Evolutionary conservation across 2,888 invertebrate genomes (phyloP).

Genomic region (Sthenelais limicola): DNA sequence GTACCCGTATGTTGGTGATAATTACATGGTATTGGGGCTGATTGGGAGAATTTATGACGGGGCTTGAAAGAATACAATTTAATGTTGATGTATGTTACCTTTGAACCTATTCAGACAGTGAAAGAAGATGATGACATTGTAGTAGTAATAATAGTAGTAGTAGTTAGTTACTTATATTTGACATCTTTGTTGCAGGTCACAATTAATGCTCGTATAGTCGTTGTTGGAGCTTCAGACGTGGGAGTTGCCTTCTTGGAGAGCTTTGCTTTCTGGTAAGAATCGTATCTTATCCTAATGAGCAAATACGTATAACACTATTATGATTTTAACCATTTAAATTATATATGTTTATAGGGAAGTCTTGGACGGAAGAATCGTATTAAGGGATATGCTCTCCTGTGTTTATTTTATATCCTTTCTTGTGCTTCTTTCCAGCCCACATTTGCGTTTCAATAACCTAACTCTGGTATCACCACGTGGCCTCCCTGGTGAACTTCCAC

Average conservation of each 20-base stretch:
- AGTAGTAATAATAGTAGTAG: too few species aligned
- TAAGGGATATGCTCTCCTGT: not conserved
- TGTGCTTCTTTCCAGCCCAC: constrained; percentile 71
- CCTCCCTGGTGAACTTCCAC: constrained; percentile 72
- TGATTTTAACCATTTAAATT: not conserved
- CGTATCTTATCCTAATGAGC: not conserved
- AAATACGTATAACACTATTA: not conserved
- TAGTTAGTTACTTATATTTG: too few species aligned
- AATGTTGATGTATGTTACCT: too few species aligned
- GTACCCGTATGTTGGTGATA: too few species aligned
- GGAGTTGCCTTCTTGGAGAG: constrained; percentile 70
- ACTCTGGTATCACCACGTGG: constrained; percentile 81
- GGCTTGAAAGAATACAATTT: too few species aligned
- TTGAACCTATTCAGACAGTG: too few species aligned
- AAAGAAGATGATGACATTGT: too few species aligned
- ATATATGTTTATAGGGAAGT: not conserved
- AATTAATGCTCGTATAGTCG: constrained; percentile 72
- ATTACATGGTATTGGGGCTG: too few species aligned
- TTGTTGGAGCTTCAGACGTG: constrained; percentile 72
- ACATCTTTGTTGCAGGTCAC: constrained; percentile 60
- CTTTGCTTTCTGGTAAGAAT: constrained; percentile 67
- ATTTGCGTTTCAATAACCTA: constrained; percentile 80
- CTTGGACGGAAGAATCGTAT: not conserved
- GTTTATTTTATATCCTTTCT: not conserved
- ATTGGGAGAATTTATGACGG: too few species aligned